These are phyloP conservation scores for Harpagus bidentatus DNA, from an alignment of 2,113 vertebrate species.

Conservation along the genomic window DNA sequence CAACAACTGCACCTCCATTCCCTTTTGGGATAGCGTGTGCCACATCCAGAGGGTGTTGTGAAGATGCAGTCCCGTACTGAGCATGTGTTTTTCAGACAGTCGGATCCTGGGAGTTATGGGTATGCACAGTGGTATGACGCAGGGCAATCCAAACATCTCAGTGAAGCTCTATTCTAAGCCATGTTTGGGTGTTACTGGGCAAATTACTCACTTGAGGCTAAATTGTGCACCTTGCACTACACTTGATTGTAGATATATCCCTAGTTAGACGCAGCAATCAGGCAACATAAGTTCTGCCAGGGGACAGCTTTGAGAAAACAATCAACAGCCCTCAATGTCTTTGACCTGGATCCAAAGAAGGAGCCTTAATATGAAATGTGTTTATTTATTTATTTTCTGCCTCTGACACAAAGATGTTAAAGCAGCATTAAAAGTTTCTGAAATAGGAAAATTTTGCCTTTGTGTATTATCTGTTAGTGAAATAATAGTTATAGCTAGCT, in stretches of 20 bases:
- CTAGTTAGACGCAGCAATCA: not conserved
- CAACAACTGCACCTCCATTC: not conserved
- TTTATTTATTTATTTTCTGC: not conserved
- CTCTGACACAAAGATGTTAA: not conserved
- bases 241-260: not conserved
- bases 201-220: not conserved
- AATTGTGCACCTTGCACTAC: not conserved
- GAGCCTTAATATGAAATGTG: not conserved
- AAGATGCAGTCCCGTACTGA: rapidly evolving
- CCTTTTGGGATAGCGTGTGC: rapidly evolving
- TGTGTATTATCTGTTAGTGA: not conserved
- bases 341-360: not conserved
- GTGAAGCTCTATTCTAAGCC: not conserved
- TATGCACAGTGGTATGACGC: not conserved
- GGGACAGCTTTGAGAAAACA: not conserved
- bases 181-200: not conserved
- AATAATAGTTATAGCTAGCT: constrained; percentile 35
- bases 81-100: not conserved
- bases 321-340: not conserved
- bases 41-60: not conserved
- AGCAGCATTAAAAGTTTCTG: not conserved
- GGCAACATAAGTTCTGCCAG: not conserved
- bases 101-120: not conserved
- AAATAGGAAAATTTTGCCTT: constrained; percentile 37
- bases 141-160: not conserved